Evolutionary conservation across 1,140 invertebrate species (phyloP), one percentile per base, ranked within the genome.

Genomic region (Stegodyphus mimosarum): DNA sequence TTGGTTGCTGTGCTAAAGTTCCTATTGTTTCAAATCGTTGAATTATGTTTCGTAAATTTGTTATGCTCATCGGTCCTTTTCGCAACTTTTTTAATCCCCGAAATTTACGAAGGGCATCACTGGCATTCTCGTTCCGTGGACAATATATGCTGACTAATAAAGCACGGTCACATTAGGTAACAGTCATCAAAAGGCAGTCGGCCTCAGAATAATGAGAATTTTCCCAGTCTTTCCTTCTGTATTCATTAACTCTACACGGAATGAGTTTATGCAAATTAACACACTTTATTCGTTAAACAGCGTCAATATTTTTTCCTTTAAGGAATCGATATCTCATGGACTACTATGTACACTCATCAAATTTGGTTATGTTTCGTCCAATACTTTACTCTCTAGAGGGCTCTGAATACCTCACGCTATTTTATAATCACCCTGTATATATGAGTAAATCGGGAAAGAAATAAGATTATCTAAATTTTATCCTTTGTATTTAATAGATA

Each of bases 41-140:
- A 17, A 5, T 17, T 9, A 15, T 69, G 66, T 69, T 69, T 3
- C 66, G 1, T 69, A 69, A 69, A 17, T 69, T 69, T 17, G 66
- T 69, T 6, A 69, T 69, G 66, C 66, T 69, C 66, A 69, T 69
- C 17, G 66, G 33, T 69, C 66, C 1, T 3, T 69, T 60, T 60
- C 55, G 55, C 1, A 60, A 60, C 55, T 60, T 10, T 5, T 60
- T 60, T 60, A 60, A 60, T 15, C 9, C 1, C 55, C 9, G 15
- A 60, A 60, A 10, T 5, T 60, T 5, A 60, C 55, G 55, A 15
- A 60, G 55, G 15, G 15, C 15, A 60, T 9, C 55, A 60, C 15
- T 60, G 15, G 55, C 55, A 60, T 60, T 60, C 55, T 60, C 1
- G 55, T 60, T 60, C 55, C 15, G 55, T 2, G 1, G 1, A 10